A percentile compares a stretch with the other conserved stretches of the same genome.
These are phyloP conservation scores for Polypedilum vanderplanki DNA, from an alignment of 1,140 invertebrate species.

Conservation along the genomic window DNA sequence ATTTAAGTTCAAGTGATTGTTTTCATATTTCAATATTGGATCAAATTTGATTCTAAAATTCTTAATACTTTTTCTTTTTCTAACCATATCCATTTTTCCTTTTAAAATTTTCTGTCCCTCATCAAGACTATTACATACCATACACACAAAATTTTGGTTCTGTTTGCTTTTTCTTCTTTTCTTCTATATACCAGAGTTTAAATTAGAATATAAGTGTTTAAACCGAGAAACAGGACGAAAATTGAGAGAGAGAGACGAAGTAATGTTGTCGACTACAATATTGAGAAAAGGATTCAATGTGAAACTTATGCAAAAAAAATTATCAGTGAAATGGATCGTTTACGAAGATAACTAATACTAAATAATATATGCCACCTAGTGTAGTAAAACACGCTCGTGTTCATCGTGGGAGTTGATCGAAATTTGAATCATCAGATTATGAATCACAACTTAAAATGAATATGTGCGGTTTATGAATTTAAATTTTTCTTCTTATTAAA, in stretches of 20 bases:
- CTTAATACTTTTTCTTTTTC: no score
- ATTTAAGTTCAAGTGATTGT: no score
- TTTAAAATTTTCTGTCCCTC: neutral
- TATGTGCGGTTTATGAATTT: no score
- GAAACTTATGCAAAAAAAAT: neutral
- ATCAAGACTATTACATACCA: neutral
- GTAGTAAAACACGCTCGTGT: neutral
- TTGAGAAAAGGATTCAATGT: neutral
- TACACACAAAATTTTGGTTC: slow-evolving; percentile 11
- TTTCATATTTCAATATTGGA: no score
- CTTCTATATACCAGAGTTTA: neutral
- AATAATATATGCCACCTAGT: neutral
- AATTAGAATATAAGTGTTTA: neutral
- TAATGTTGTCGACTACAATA: neutral
- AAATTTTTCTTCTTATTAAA: no score
- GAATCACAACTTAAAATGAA: no score
- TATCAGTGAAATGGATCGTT: neutral
- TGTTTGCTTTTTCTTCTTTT: slow-evolving; percentile 19
- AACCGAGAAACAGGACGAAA: neutral
- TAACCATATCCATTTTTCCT: neutral
- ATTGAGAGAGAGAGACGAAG: no score
- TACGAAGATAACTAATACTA: neutral
- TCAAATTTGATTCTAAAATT: no score
- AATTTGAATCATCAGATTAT: no score
- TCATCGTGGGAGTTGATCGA: slow-evolving; percentile 2